These are phyloP conservation scores for Motacilla alba DNA, from an alignment of 2,113 vertebrate genomes.

Conservation along the genomic window DNA sequence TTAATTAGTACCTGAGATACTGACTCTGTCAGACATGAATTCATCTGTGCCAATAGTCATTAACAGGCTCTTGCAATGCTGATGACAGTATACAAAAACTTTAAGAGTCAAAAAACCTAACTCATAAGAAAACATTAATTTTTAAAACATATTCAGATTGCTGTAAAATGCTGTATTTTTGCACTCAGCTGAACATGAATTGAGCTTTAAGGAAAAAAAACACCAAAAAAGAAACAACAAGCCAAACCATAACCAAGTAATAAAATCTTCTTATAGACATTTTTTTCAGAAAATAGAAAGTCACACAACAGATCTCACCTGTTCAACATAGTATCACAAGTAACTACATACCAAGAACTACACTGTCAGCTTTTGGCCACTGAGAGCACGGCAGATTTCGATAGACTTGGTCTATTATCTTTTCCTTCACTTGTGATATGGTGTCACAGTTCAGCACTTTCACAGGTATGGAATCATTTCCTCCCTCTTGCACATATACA, in stretches of 20 bases:
- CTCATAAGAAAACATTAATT: neutral
- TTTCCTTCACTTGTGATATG: conserved; percentile 96
- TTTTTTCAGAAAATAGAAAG: neutral
- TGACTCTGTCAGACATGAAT: conserved; percentile 45
- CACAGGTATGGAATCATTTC: conserved; percentile 83
- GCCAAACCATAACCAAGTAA: neutral
- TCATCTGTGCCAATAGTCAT: conserved; percentile 42
- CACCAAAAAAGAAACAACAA: neutral
- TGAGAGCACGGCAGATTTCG: conserved; percentile 88
- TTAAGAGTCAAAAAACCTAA: neutral
- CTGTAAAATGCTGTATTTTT: neutral
- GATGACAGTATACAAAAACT: conserved; percentile 28
- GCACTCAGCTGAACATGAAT: neutral
- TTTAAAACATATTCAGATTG: neutral
- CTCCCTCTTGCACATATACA: conserved; percentile 90
- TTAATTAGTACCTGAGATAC: conserved; percentile 57
- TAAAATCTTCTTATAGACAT: neutral
- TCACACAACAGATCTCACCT: neutral
- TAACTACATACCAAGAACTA: conserved; percentile 85
- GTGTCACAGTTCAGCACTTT: conserved; percentile 97
- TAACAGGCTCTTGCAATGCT: conserved; percentile 26
- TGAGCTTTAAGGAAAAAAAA: neutral
- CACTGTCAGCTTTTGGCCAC: conserved; percentile 88
- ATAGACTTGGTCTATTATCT: conserved; percentile 97
- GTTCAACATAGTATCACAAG: neutral